Evolutionary conservation across 1,140 invertebrate genomes (phyloP), one percentile per base, ranked within the genome.

Genomic region (Thaumetopoea pityocampa): DNA sequence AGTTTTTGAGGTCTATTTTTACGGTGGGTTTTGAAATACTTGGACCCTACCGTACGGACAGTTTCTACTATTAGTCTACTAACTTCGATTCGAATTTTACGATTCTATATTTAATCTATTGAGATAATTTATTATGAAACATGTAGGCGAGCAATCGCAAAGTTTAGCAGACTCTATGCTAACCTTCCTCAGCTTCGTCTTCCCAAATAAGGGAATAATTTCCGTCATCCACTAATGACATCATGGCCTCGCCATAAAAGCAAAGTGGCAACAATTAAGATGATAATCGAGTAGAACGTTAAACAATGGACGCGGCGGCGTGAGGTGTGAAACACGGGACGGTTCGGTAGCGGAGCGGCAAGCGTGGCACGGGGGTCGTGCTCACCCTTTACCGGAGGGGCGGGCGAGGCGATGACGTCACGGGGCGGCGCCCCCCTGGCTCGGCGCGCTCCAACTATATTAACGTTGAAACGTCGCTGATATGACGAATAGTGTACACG

Each of bases 101-200:
- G n/a, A n/a, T n/a, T n/a, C n/a, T n/a, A n/a, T n/a, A n/a, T n/a
- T n/a, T n/a, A n/a, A n/a, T n/a, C n/a, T n/a, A n/a, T n/a, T n/a
- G n/a, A n/a, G n/a, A n/a, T n/a, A n/a, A n/a, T n/a, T n/a, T 7
- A 23, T 30, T 23, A 29, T 22, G 32, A 43, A 32, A 36, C 11
- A 8, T 81, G 74, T 81, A 52, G 70, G 60, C 74, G 65, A 64
- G 45, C 50, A 36, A 81, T 81, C 77, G 77, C 77, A 76, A 71
- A 67, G 51, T 23, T 56, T 45, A 51, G 60, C 68, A 60, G 35
- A 46, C 64, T 73, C 30, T 36, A 57, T 32, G 55, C 45, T 51
- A 52, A 63, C 23, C 59, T 66, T 67, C 70, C 77, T 81, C 74
- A 37, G 47, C 46, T 44, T 61, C 72, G 70, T 73, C 77, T 43